Conservation (phyloP, 2,113 vertebrate genomes). For the Neolamprologus cancellatus region DNA sequence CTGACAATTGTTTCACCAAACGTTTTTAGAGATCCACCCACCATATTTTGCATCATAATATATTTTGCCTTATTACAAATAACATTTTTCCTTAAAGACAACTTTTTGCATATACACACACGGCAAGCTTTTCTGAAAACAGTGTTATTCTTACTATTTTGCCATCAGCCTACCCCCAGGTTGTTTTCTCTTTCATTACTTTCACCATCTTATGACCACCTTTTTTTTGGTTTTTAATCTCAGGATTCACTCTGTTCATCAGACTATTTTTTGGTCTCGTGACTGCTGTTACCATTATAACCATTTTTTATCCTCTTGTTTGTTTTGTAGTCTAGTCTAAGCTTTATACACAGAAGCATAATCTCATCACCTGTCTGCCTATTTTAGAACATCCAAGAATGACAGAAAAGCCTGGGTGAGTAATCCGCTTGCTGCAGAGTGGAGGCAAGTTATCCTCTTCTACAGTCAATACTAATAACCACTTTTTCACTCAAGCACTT, state of each 20-base stretch:
- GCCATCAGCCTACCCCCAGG: background rate
- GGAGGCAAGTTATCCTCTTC: background rate
- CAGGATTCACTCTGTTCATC: background rate
- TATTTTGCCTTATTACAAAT: background rate
- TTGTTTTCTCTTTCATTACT: background rate
- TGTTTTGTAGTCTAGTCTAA: background rate
- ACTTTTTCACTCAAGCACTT: background rate
- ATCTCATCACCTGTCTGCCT: background rate
- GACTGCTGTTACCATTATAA: background rate
- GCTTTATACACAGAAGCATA: background rate
- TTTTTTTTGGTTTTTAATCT: rapidly evolving
- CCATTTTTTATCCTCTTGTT: background rate
- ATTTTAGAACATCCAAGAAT: background rate
- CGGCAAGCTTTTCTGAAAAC: background rate
- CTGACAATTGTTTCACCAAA: background rate
- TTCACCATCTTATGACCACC: background rate
- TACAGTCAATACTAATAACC: background rate
- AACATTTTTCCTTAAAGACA: background rate
- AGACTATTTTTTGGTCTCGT: background rate
- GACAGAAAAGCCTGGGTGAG: background rate
- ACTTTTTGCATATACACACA: background rate
- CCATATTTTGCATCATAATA: background rate
- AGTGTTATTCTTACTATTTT: background rate
- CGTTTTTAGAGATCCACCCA: background rate
- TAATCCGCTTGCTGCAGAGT: background rate